Evolutionary conservation across 2,113 vertebrate species (phyloP).

Genomic region (Sylvilagus bachmani): DNA sequence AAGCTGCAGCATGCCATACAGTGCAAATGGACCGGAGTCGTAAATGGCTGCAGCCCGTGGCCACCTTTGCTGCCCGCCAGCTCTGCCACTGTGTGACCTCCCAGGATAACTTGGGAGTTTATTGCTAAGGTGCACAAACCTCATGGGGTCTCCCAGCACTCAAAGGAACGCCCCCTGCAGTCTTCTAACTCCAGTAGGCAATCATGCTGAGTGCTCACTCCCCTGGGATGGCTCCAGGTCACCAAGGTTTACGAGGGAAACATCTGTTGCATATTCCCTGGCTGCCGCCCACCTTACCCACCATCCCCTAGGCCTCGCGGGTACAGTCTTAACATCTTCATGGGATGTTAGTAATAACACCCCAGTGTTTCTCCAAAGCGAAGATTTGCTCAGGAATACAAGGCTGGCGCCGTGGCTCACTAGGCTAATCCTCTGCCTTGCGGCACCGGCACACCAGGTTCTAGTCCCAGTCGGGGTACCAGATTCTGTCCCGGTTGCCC

Average conservation of each 20-base stretch:
- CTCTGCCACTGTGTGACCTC: not conserved
- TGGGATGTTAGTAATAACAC: too few species aligned
- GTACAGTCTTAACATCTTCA: not conserved
- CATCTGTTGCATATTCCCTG: not conserved
- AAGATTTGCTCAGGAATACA: not conserved
- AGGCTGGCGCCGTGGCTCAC: too few species aligned
- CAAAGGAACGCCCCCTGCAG: not conserved
- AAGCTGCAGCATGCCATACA: not conserved
- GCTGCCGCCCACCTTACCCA: not conserved
- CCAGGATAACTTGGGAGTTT: not conserved
- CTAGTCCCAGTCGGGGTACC: too few species aligned
- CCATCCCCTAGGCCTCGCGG: not conserved
- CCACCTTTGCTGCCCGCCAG: not conserved
- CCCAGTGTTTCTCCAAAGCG: not conserved
- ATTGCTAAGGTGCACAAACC: not conserved
- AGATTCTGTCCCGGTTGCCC: too few species aligned
- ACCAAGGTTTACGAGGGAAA: not conserved
- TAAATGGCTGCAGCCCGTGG: not conserved
- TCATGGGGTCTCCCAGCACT: not conserved
- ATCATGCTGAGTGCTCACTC: not conserved
- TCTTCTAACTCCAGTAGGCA: too few species aligned
- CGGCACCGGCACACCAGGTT: too few species aligned
- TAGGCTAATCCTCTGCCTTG: too few species aligned
- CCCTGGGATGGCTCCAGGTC: not conserved
- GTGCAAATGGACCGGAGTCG: not conserved